Evolutionary conservation across 2,888 invertebrate genomes (phyloP), one percentile per base, ranked within the genome.

Genomic region (Lacanobia oleracea): DNA sequence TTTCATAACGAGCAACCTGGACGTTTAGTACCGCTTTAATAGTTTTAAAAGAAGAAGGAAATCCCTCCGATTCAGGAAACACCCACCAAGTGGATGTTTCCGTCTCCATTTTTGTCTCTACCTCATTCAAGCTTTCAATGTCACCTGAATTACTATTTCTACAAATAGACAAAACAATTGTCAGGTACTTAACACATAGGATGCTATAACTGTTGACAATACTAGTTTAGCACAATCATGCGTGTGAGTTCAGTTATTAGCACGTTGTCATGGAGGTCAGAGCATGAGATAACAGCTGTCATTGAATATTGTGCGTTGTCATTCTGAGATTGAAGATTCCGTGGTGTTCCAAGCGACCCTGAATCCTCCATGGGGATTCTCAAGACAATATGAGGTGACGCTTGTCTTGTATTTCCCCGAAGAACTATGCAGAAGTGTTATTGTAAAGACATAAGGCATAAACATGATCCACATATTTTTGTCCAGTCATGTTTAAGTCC

Each of bases 211-310:
- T 59, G 59, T 78, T 72, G 61, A 79, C 85, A 79, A 66, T 65
- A 57, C 9, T 21, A 50, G 65, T 73, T 73, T 74, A 75, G 77
- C 79, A 67, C 56, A 54, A 71, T 63, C 72, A 50, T 43, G 40
- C 6, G 27, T 67, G 50, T 79, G 67, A 62, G 37, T 76, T 70
- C 18, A 78, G 66, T 10, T 68, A 65, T 87, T 86, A 87, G 67
- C 85, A 85, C 72, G 21, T 64, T 40, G 33, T 23, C 50, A 67
- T 67, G 37, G 72, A 85, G 87, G 85, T 75, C 85, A 61, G 21
- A 45, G 9, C 14, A 12, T 82, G 69, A 71, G 76, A 78, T 78
- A 81, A 76, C 50, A 63, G 8, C 9, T 61, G 60, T 27, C 48
- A 69, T 69, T 53, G 53, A 60, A 61, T 50, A 54, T 61, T 43